Evolutionary conservation across 2,797 vertebrate species (phyloP), one percentile per base, ranked within the genome.

Genomic region (Pygocentrus nattereri): DNA sequence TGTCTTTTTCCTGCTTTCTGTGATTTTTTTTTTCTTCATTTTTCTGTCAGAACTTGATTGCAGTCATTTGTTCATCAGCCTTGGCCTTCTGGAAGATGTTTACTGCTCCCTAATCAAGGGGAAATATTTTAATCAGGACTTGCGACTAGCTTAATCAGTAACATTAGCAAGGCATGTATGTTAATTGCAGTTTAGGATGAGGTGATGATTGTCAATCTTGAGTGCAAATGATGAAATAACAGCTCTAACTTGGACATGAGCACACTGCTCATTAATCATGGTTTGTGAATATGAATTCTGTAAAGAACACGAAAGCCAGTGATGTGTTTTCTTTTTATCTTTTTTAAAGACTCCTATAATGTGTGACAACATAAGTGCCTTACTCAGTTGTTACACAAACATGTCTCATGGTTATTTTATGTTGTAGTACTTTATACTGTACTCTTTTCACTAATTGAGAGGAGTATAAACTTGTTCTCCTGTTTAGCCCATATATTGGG

Each of bases 111-210:
- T 94, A 95, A 96, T 97, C 91, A 95, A 91, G 91, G 90, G 94
- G 91, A 95, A 95, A 95, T 94, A 91, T 95, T 96, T 95, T 95
- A 96, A 96, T 96, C 94, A 95, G 91, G 85, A 87, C 87, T 91
- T 92, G 91, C 93, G 94, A 94, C 91, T 93, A 91, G 92, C 87
- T 94, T 93, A 94, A 94, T 96, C 92, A 93, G 93, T 90, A 92
- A 90, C 93, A 88, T 90, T 92, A 93, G 90, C 89, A 90, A 93
- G 93, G 85, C 87, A 81, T 92, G 89, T 90, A 91, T 93, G 92
- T 92, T 96, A 95, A 96, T 95, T 95, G 93, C 92, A 87, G 90
- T 91, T 85, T 87, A 92, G 91, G 82, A 81, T 87, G 87, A 90
- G 89, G 91, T 92, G 89, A 91, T 91, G 88, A 88, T 86, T 87